These are phyloP conservation scores for Urocynchramus pylzowi DNA, from an alignment of 2,113 vertebrate species.

Conservation along the genomic window DNA sequence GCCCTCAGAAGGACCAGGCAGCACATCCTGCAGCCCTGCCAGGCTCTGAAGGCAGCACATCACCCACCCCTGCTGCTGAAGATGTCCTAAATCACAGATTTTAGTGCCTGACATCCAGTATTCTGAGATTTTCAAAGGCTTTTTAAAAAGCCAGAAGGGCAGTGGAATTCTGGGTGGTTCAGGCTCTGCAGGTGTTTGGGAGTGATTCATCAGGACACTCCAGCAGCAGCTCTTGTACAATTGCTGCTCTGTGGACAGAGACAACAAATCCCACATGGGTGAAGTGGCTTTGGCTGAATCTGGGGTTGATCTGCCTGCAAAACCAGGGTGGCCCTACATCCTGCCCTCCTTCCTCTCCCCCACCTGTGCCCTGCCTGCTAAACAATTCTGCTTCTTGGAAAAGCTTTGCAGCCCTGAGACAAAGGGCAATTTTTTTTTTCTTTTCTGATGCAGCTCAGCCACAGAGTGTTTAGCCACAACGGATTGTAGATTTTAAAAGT, in stretches of 20 bases:
- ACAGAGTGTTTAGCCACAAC: not conserved
- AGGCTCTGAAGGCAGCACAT: not conserved
- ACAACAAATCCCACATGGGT: not conserved
- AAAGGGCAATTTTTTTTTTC: not conserved
- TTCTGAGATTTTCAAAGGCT: not conserved
- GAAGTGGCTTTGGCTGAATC: not conserved
- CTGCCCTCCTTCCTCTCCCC: not conserved
- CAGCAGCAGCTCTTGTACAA: not conserved
- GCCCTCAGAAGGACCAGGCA: not conserved
- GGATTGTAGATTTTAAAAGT: not conserved
- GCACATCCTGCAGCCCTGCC: not conserved
- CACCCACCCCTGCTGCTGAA: accelerated
- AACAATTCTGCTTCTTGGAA: not conserved
- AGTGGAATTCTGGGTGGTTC: too few relatives aligned
- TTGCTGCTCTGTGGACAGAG: not conserved
- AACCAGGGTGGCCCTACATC: not conserved
- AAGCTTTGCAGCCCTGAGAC: not conserved
- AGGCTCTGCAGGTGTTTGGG: not conserved
- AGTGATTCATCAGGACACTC: not conserved
- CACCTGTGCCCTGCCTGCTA: not conserved
- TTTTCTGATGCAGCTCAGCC: not conserved
- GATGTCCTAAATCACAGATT: not conserved
- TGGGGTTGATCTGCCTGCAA: not conserved
- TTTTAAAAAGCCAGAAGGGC: not conserved
- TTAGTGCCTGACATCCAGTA: not conserved